Base-by-base conservation (phyloP, 2,113 vertebrate genomes). In the Rhadina sibilatrix region DNA sequence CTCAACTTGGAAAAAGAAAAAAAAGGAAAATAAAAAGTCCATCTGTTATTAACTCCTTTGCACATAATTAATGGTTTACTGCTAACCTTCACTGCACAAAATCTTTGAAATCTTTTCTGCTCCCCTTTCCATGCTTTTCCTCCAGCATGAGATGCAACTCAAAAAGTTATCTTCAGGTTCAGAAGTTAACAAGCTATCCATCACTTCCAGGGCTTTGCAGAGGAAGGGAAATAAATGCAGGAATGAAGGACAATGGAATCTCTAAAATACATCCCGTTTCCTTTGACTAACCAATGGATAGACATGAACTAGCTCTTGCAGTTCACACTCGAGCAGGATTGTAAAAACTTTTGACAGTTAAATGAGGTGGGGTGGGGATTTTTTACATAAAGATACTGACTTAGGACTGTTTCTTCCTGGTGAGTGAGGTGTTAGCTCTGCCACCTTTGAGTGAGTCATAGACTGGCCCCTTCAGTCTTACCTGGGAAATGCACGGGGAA, bases 161-260 rank as follows among this genome's bases (percentile, higher is more conserved):
- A 40, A 40, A 69, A 90, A 86, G 72, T 66, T 89, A 78, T 71
- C 71, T 92, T 90, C 46, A 21, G 53, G 54, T 94, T 75, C 80
- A 94, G 86, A 87, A 92, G 70, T 83, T 77, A 95, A 28, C 57
- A 87, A 95, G 69, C 57, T 91, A 82, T 72, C 57, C 65, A 60
- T 81, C 76, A 90, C 46, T 54, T 94, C 88, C 86, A 83, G 78
- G 70, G 31, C 47, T 52, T 71, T 65, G 61, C 3, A 4, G 77
- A 95, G 61, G 76, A 91, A 94, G 77, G 42, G 69, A 92, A 92
- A 96, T 83, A 81, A 92, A 89, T 12, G 11, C 3, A 1, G 50
- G 89, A 85, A 93, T n/a, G 59, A 91, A 89, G 64, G 66, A 92
- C 89, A 91, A 70, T 74, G 61, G 91, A 72, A 94, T 87, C 70